Evolutionary conservation across 2,888 invertebrate genomes (phyloP).

Genomic region (Monochamus alternatus): DNA sequence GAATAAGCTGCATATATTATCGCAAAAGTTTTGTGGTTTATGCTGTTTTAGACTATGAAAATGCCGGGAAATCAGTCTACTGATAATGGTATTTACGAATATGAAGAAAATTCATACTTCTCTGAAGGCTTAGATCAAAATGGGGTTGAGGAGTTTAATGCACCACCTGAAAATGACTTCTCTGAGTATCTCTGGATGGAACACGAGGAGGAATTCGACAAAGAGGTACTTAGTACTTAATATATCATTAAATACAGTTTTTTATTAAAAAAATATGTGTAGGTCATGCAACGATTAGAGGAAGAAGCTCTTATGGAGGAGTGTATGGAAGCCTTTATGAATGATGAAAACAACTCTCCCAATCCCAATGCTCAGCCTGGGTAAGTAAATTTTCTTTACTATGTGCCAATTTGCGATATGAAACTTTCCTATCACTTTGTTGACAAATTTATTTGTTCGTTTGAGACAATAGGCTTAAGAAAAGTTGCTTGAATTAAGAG

Average conservation of each 20-base stretch:
- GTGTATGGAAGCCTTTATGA: slow-evolving; percentile 88
- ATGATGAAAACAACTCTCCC: slow-evolving; percentile 74
- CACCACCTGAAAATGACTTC: slow-evolving; percentile 81
- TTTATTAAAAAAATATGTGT: slow-evolving; percentile 46
- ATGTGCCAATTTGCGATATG: slow-evolving; percentile 2
- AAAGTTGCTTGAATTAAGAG: background rate
- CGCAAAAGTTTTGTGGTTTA: slow-evolving; percentile 34
- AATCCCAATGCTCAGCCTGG: slow-evolving; percentile 45
- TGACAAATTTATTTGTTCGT: background rate
- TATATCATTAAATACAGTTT: slow-evolving; percentile 26
- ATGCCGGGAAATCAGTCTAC: slow-evolving; percentile 66
- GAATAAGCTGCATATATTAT: slow-evolving; percentile 49
- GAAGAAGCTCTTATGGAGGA: slow-evolving; percentile 92
- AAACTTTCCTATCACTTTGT: background rate
- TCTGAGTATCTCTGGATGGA: slow-evolving; percentile 97
- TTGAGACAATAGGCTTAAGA: background rate
- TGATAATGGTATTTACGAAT: slow-evolving; percentile 65
- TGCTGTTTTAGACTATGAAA: slow-evolving; percentile 60
- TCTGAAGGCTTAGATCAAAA: slow-evolving; percentile 62
- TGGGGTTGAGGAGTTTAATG: slow-evolving; percentile 68
- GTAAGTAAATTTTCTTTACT: slow-evolving; percentile 42
- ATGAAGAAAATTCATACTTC: slow-evolving; percentile 63
- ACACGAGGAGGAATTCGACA: slow-evolving; percentile 93
- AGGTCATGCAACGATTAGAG: slow-evolving; percentile 90
- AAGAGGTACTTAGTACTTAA: slow-evolving; percentile 76